Evolutionary conservation across 2,888 invertebrate species (phyloP).

Genomic region (Galeruca laticollis): DNA sequence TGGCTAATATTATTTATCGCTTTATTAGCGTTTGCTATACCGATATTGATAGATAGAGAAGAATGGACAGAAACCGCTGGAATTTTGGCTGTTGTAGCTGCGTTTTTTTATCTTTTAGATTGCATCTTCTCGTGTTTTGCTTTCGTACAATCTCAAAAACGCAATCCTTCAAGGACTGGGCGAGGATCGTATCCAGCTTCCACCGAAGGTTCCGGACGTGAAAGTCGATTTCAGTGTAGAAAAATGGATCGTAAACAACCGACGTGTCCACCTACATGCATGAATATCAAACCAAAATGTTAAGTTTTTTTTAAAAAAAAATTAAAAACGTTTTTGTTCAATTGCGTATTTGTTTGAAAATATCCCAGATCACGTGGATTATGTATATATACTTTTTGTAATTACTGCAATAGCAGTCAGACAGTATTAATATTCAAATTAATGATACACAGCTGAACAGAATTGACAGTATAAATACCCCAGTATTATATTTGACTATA

Average conservation of each 20-base stretch:
- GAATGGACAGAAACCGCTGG: neutral
- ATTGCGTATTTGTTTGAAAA: neutral
- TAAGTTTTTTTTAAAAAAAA: neutral
- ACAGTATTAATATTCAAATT: no score
- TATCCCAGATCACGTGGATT: no score
- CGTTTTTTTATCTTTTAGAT: slow-evolving; percentile 2
- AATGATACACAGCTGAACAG: no score
- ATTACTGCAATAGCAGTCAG: no score
- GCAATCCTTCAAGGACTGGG: neutral
- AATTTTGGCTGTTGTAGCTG: slow-evolving; percentile 2
- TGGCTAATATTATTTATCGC: neutral
- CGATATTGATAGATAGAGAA: neutral
- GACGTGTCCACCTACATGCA: slow-evolving; percentile 3
- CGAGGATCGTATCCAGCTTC: neutral
- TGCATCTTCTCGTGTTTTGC: slow-evolving; percentile 1
- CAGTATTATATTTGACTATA: no score
- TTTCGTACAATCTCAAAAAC: neutral
- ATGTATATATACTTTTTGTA: no score
- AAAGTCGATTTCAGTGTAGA: neutral
- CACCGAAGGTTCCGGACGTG: neutral
- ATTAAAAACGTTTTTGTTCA: neutral
- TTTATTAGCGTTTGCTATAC: neutral
- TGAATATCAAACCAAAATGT: slow-evolving; percentile 4
- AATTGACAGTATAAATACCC: no score
- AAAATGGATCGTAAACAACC: neutral